phyloP scores from a whole-genome alignment of 2,888 invertebrate genomes.

The Diaperis boleti region DNA sequence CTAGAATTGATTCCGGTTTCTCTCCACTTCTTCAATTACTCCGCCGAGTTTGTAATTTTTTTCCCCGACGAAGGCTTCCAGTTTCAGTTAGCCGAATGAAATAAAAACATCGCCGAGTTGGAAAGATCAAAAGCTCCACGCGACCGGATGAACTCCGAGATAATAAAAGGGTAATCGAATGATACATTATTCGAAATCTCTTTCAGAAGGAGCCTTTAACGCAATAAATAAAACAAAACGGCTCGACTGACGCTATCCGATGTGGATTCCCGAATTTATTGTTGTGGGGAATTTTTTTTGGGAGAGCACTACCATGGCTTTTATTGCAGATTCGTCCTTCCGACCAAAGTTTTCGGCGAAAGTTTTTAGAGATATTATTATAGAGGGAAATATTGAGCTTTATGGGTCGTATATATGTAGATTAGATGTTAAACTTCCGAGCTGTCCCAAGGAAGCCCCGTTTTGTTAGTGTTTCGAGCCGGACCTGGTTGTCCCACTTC shows the following conservation, averaged over 20 bases:
- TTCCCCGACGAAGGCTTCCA: neutral
- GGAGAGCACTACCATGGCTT: too few species aligned
- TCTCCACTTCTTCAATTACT: conserved; percentile 1
- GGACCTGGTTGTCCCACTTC: neutral
- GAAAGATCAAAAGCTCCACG: conserved; percentile 18
- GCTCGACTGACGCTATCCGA: neutral
- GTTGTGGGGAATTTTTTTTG: neutral
- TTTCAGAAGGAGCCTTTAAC: conserved; percentile 1
- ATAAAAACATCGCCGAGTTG: conserved; percentile 12
- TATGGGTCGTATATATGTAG: too few species aligned
- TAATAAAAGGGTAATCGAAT: conserved; percentile 27
- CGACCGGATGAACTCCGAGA: conserved; percentile 19
- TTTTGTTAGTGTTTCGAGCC: neutral
- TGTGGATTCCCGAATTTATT: neutral
- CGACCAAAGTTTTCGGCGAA: too few species aligned
- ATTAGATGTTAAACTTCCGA: too few species aligned
- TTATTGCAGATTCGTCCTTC: too few species aligned
- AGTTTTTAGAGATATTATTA: too few species aligned
- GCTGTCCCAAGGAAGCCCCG: too few species aligned
- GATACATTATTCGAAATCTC: conserved; percentile 27
- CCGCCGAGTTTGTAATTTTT: neutral
- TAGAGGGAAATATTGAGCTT: too few species aligned
- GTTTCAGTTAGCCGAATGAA: conserved; percentile 10
- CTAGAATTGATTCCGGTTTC: neutral
- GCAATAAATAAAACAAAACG: conserved; percentile 24